Base-by-base conservation (phyloP, 35 echinoderm and acorn worm species). In the Ophioderma brevispina region DNA sequence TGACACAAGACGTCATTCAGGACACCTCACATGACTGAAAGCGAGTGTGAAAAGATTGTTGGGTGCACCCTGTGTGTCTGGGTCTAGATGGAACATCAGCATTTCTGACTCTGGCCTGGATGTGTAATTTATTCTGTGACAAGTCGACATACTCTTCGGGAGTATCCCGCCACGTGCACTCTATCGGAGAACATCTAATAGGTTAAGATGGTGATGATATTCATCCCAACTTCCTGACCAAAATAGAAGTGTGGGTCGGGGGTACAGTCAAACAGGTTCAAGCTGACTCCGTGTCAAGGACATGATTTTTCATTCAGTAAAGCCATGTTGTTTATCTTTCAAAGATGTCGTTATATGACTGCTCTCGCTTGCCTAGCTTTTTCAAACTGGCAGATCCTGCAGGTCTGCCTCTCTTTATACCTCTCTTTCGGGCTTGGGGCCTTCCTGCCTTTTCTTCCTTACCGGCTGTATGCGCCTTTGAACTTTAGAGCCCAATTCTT, bases 1-100 rank as follows among this genome's bases (percentile, higher is more conserved):
- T 4, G 92, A 89, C 4, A 93, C 80, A 11, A 93, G 80, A 83
- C 87, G 37, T 93, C 92, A 33, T 93, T 93, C 15, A 93, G 41
- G 41, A 46, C 4, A 46, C 41, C 17, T 46, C 41, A 17, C 41
- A 70, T 93, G 63, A 40, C 42, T 81, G 70, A 92, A 92, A 92
- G 43, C 1, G 84, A 87, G 0, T 86, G 91, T 64, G 32, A 93
- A 89, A 35, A 93, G 81, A 39, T 93, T 93, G 55, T 35, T 39
- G 1, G 92, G 92, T 13, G 78, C 92, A 4, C 89, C 92, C n/a
- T 40, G 38, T 18, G 79, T 86, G 1, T 82, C 81, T 18, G 37
- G 37, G 15, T 33, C 15, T 1, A 93, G 63, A 40, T 83, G 32
- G 23, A 59, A 55, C 78, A 36, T 88, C 86, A 32, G n/a, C 13